Evolutionary conservation across 2,888 invertebrate species (phyloP).

Genomic region (Apodemia zela): DNA sequence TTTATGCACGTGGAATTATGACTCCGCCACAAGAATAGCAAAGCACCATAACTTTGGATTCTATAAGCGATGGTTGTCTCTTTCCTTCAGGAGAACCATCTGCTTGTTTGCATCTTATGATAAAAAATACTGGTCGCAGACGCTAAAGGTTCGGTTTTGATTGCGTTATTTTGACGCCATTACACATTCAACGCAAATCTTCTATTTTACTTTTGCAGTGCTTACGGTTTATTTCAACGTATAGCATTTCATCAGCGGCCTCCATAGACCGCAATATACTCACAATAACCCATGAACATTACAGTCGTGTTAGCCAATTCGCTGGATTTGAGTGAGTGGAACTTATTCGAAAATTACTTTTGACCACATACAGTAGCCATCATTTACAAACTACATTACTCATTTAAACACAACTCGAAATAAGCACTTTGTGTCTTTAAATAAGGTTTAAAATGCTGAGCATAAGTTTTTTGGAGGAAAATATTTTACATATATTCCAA

Average conservation of each 20-base stretch:
- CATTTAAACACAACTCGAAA: neutral
- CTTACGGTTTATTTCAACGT: neutral
- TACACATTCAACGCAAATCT: neutral
- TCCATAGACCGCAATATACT: slow-evolving; percentile 27
- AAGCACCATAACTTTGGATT: no score
- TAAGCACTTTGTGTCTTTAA: no score
- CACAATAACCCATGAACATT: slow-evolving; percentile 41
- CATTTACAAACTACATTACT: neutral
- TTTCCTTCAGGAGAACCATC: no score
- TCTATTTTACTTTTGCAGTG: neutral
- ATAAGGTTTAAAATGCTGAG: no score
- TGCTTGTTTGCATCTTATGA: no score
- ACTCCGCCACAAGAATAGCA: no score
- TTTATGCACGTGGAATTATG: no score
- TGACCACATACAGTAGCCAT: slow-evolving; percentile 20
- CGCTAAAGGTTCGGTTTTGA: neutral
- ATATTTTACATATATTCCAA: no score
- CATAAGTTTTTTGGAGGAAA: no score
- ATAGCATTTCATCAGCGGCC: slow-evolving; percentile 21
- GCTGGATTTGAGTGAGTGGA: slow-evolving; percentile 42
- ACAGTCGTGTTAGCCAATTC: slow-evolving; percentile 49
- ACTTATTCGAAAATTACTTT: slow-evolving; percentile 43
- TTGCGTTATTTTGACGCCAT: neutral
- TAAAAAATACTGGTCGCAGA: no score
- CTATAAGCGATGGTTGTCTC: no score